phyloP scores from a whole-genome alignment of 2,888 invertebrate genomes.

The Drosophila meridiana region DNA sequence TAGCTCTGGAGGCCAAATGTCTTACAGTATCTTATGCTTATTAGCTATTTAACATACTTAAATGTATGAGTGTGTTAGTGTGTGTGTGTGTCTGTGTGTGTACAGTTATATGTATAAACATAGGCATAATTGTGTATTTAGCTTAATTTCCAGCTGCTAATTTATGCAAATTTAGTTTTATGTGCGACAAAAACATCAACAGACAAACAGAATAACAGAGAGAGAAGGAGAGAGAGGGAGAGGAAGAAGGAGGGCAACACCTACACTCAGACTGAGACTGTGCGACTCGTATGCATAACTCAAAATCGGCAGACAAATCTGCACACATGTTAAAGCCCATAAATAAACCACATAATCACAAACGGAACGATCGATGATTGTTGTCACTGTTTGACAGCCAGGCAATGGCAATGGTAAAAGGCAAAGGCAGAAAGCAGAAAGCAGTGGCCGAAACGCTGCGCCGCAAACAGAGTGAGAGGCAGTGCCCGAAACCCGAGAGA shows the following conservation, averaged over 20 bases:
- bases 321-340: constrained; percentile 84
- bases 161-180: constrained; percentile 71
- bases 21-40: constrained; percentile 39
- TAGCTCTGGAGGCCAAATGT: constrained; percentile 35
- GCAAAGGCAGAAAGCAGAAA: constrained; percentile 28
- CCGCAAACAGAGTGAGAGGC: constrained; percentile 29
- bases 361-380: constrained; percentile 84
- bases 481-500: constrained; percentile 6
- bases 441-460: constrained; percentile 24
- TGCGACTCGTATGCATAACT: constrained; percentile 63
- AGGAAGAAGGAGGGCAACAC: constrained; percentile 13
- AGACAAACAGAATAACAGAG: not conserved
- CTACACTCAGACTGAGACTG: constrained; percentile 20
- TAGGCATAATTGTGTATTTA: constrained; percentile 61
- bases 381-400: constrained; percentile 84
- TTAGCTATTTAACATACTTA: constrained; percentile 43
- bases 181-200: constrained; percentile 30
- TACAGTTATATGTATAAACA: constrained; percentile 45
- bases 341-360: constrained; percentile 84
- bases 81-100: constrained; percentile 13
- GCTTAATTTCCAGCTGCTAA: constrained; percentile 77
- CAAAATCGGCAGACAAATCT: constrained; percentile 83
- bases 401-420: constrained; percentile 60
- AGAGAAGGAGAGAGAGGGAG: not conserved
- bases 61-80: not conserved